Conservation (phyloP, 2,797 vertebrate species). For the Natrix natrix region DNA sequence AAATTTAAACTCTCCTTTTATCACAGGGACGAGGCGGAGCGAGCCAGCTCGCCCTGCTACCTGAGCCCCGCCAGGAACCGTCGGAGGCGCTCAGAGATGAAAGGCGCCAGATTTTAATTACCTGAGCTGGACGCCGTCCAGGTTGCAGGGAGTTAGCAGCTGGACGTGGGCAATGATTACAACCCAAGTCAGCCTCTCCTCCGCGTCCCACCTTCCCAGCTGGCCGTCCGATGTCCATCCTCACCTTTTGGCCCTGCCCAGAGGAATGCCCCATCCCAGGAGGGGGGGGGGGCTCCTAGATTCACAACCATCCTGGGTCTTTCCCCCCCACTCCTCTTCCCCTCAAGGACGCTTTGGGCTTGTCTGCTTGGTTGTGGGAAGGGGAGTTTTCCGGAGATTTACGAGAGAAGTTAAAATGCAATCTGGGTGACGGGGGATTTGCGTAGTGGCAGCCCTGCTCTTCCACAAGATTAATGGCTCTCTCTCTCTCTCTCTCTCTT, state of each 20-base stretch:
- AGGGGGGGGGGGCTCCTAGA: background rate
- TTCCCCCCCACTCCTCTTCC: background rate
- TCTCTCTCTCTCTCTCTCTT: background rate
- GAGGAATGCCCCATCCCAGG: no score
- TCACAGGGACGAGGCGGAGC: background rate
- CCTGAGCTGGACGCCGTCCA: constrained; percentile 17
- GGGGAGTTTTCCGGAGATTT: constrained; percentile 55
- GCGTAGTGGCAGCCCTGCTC: constrained; percentile 33
- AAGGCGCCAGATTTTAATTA: constrained; percentile 24
- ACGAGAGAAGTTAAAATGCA: constrained; percentile 65
- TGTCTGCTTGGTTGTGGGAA: constrained; percentile 24
- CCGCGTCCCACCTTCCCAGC: background rate
- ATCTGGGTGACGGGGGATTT: constrained; percentile 61
- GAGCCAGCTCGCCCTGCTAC: background rate
- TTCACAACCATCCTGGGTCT: background rate
- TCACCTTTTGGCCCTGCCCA: background rate
- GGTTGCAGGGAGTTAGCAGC: background rate
- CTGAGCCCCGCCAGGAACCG: background rate
- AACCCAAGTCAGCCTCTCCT: background rate
- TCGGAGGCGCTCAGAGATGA: background rate
- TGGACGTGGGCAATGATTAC: background rate
- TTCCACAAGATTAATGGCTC: constrained; percentile 58
- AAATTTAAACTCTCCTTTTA: background rate
- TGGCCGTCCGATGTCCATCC: no score
- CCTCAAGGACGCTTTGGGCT: constrained; percentile 1